Percentiles rank a stretch among this genome's conserved stretches.
Conservation (phyloP, 2,797 vertebrate species). For the Choloepus didactylus region DNA sequence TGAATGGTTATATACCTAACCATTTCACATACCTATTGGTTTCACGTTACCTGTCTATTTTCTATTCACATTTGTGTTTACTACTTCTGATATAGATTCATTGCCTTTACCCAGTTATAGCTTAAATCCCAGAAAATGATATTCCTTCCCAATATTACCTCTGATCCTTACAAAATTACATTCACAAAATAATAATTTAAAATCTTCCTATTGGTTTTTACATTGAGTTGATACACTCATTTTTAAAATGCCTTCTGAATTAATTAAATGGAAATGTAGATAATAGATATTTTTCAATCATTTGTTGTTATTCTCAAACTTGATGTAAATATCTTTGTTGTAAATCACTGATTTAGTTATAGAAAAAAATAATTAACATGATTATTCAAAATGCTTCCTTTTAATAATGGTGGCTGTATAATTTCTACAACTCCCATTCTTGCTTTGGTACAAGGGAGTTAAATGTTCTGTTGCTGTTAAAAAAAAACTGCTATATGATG, state of each 20-base stretch:
- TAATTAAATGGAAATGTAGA: constrained; percentile 4
- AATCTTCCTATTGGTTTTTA: not conserved
- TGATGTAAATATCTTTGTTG: not conserved
- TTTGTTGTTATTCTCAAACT: not conserved
- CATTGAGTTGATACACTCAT: not conserved
- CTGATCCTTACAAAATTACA: not conserved
- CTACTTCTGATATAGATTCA: not conserved
- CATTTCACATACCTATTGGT: not conserved
- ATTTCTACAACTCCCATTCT: not conserved
- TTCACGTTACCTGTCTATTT: not conserved
- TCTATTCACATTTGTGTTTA: not conserved
- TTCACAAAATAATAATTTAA: constrained; percentile 8
- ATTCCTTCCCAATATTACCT: not conserved
- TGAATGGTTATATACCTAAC: not conserved
- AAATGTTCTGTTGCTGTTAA: not conserved
- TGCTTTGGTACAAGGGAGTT: not conserved
- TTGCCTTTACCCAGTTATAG: not conserved
- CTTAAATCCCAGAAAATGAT: not conserved
- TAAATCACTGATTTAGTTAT: not conserved
- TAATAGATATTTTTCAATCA: not conserved
- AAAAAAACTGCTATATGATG: not conserved
- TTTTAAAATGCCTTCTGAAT: not conserved
- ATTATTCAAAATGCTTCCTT: not conserved
- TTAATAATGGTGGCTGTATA: not conserved
- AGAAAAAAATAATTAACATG: not conserved